Percentiles rank a stretch among this genome's conserved stretches.
phyloP scores from a whole-genome alignment of 2,888 invertebrate species.

The Ophion slaviceki region DNA sequence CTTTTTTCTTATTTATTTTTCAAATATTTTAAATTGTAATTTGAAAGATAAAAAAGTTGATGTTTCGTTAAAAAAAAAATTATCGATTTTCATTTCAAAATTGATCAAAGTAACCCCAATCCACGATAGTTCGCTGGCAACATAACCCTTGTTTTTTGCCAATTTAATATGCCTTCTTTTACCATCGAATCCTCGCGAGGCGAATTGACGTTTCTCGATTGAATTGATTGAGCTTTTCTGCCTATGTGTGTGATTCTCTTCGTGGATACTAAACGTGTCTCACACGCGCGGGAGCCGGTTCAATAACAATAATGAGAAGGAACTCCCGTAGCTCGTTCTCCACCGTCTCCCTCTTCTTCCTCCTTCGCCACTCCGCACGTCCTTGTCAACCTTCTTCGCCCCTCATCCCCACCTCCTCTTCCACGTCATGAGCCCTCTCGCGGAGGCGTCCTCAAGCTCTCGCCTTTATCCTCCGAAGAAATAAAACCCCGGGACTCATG shows the following conservation, averaged over 20 bases:
- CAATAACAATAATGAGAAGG: slow-evolving; percentile 67
- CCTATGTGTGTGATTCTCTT: neutral
- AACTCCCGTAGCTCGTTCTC: slow-evolving; percentile 58
- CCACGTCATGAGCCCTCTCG: slow-evolving; percentile 52
- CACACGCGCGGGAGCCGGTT: slow-evolving; percentile 51
- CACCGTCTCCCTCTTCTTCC: slow-evolving; percentile 42
- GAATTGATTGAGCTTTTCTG: neutral
- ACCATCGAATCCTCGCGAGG: neutral
- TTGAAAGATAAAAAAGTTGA: too few species aligned
- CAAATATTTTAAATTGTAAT: too few species aligned
- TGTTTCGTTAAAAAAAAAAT: too few species aligned
- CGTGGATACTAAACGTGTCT: neutral
- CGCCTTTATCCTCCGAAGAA: slow-evolving; percentile 80
- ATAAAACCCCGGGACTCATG: slow-evolving; percentile 79
- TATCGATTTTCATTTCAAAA: too few species aligned
- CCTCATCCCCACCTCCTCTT: slow-evolving; percentile 10
- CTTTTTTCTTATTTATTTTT: too few species aligned
- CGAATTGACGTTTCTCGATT: slow-evolving; percentile 1
- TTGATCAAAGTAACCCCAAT: too few species aligned
- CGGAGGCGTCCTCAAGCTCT: slow-evolving; percentile 59
- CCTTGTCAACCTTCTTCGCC: slow-evolving; percentile 51
- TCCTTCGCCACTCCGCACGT: slow-evolving; percentile 50
- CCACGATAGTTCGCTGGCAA: too few species aligned
- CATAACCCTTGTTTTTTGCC: too few species aligned
- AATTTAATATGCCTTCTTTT: neutral